Conservation (phyloP, 37 sponge, comb jelly and placozoan species). For the Diacarnus erythraeanus region DNA sequence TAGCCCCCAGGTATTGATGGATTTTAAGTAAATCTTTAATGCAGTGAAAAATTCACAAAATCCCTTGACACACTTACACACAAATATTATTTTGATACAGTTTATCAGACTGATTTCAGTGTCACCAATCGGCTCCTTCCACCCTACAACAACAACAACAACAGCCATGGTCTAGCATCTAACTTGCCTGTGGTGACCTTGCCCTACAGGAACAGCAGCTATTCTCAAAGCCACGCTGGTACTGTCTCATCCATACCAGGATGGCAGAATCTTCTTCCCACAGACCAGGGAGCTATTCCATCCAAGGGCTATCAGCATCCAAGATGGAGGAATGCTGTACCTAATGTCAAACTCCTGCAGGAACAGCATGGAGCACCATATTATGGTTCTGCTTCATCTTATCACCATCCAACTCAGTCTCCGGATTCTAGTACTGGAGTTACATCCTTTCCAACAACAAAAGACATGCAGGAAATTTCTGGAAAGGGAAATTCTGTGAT, state of each 20-base stretch:
- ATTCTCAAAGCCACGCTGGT: neutral
- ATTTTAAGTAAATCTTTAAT: too few relatives aligned
- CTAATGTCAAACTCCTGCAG: neutral
- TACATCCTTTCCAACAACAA: neutral
- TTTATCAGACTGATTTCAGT: constrained; percentile 43
- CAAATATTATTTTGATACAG: too few relatives aligned
- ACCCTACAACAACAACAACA: neutral
- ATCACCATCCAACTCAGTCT: neutral
- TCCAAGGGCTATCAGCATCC: constrained; percentile 1
- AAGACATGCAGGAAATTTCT: neutral
- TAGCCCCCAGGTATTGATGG: too few relatives aligned
- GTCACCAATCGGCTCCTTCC: constrained; percentile 39
- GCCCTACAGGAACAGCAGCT: neutral
- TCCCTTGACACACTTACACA: too few relatives aligned
- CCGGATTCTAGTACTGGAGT: neutral
- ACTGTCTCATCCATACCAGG: neutral
- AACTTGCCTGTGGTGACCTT: neutral
- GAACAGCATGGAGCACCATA: neutral
- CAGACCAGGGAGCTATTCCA: constrained; percentile 18
- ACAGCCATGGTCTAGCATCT: neutral
- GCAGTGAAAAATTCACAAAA: too few relatives aligned
- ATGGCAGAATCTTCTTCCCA: constrained; percentile 38
- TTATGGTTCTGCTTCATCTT: neutral
- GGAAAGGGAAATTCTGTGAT: too few relatives aligned
- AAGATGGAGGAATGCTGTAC: neutral